Evolutionary conservation across 2,888 invertebrate species (phyloP).

Genomic region (Chrysodeixis includens): DNA sequence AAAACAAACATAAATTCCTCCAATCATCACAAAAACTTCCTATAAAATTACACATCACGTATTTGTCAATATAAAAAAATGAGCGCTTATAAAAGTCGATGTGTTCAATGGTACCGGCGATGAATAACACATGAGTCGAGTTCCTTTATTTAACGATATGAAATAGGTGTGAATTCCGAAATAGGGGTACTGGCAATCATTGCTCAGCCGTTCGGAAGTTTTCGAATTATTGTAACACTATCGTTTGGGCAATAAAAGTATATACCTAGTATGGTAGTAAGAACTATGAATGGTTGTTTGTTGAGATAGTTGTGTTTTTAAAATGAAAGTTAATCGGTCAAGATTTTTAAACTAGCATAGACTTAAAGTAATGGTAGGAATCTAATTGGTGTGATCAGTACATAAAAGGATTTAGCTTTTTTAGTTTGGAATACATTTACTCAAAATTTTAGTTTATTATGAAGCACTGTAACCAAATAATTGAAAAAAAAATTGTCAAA

Average conservation of each 20-base stretch:
- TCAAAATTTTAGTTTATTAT: too few species aligned
- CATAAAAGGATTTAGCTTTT: too few species aligned
- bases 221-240: conserved; percentile 54
- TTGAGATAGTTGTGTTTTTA: conserved; percentile 29
- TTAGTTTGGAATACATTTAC: too few species aligned
- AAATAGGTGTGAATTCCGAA: conserved; percentile 68
- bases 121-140: conserved; percentile 76
- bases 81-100: conserved; percentile 44
- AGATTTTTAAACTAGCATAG: too few species aligned
- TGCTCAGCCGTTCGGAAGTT: conserved; percentile 50
- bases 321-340: too few species aligned
- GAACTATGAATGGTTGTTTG: conserved; percentile 19
- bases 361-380: not conserved
- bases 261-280: conserved; percentile 43
- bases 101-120: conserved; percentile 58
- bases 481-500: too few species aligned
- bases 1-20: not conserved
- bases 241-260: conserved; percentile 46
- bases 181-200: conserved; percentile 55
- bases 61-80: conserved; percentile 32
- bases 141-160: conserved; percentile 71
- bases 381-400: too few species aligned
- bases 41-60: conserved; percentile 12
- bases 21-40: not conserved
- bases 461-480: too few species aligned